Conservation (phyloP, 2,797 vertebrate genomes). For the Chloroceryle amazona region DNA sequence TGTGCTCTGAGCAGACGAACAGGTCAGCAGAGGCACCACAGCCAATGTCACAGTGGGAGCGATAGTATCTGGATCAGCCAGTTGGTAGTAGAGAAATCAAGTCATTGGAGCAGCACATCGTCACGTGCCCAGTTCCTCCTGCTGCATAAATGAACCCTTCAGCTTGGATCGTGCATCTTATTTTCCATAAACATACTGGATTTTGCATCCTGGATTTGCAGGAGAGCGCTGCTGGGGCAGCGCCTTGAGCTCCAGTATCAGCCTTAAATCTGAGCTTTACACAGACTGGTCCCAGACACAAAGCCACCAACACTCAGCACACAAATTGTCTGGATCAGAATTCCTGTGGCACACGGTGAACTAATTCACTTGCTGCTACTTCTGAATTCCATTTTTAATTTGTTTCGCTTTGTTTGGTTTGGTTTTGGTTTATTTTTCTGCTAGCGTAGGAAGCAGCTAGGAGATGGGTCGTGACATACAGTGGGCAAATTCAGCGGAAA, state of each 20-base stretch:
- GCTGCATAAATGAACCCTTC: background rate
- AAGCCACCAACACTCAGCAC: background rate
- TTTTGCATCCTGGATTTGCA: background rate
- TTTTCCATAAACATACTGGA: background rate
- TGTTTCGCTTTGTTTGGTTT: background rate
- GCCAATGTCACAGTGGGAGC: background rate
- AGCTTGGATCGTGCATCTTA: accelerated
- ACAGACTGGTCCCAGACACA: background rate
- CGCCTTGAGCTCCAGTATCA: background rate
- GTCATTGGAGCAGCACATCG: background rate
- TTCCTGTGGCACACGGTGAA: background rate
- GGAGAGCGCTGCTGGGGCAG: accelerated
- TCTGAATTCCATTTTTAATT: background rate
- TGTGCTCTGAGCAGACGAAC: background rate
- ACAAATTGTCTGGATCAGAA: background rate
- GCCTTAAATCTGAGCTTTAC: background rate
- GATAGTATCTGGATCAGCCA: background rate
- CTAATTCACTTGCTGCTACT: background rate
- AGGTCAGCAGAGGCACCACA: background rate
- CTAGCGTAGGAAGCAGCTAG: background rate
- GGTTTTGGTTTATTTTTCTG: slow-evolving; percentile 1
- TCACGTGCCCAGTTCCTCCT: background rate
- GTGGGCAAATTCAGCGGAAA: background rate
- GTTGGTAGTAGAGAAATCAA: background rate
- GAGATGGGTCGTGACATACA: background rate